Conservation (phyloP, 2,797 vertebrate genomes). For the Sebastes nivosus region DNA sequence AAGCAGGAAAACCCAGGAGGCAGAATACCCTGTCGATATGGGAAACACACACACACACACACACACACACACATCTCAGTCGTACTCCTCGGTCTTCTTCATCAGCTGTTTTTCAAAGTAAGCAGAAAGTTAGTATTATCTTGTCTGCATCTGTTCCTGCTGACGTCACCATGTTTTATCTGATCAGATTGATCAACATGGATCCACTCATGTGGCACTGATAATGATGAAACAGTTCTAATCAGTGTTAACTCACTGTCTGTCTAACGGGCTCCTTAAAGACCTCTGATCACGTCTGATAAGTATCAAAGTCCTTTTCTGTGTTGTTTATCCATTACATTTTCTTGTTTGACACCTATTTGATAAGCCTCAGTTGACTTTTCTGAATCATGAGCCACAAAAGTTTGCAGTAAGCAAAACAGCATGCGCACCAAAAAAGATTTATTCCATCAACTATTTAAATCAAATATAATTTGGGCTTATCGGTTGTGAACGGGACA, state of each 20-base stretch:
- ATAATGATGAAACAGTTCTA: conserved; percentile 49
- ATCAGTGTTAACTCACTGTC: conserved; percentile 56
- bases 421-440: neutral
- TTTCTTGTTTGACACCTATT: neutral
- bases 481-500: neutral
- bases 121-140: conserved; percentile 36
- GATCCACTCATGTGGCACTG: conserved; percentile 47
- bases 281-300: neutral
- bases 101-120: conserved; percentile 27
- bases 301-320: neutral
- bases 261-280: conserved; percentile 5
- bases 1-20: conserved; percentile 65
- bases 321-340: neutral
- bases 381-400: neutral
- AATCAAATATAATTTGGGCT: neutral
- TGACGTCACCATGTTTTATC: conserved; percentile 47
- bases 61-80: conserved; percentile 29
- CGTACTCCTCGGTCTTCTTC: conserved; percentile 1
- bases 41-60: conserved; percentile 29
- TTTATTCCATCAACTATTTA: neutral
- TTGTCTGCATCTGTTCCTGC: conserved; percentile 28
- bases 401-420: neutral
- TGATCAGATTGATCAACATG: conserved; percentile 53
- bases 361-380: neutral
- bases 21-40: conserved; percentile 48